Conservation (phyloP, 2,888 invertebrate species). For the Platycnemis pennipes region DNA sequence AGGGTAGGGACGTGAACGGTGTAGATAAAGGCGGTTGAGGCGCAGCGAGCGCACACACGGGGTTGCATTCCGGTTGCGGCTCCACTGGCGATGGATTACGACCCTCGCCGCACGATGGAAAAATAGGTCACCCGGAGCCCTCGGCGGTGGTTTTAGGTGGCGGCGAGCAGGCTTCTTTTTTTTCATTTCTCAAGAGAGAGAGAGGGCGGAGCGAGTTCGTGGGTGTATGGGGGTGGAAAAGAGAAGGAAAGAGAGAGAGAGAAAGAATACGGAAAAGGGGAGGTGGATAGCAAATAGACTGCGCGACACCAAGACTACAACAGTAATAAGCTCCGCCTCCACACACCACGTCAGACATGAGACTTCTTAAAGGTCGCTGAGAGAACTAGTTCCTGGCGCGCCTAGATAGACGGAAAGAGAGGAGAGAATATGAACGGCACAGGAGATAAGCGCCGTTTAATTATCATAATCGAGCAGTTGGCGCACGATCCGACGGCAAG, state of each 20-base stretch:
- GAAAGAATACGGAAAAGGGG: background rate
- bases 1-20: background rate
- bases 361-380: too few species aligned
- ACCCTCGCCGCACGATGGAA: background rate
- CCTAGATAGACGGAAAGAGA: too few species aligned
- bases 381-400: too few species aligned
- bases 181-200: background rate
- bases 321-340: too few species aligned
- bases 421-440: background rate
- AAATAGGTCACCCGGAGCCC: conserved; percentile 10
- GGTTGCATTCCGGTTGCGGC: background rate
- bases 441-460: background rate
- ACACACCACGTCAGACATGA: too few species aligned
- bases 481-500: background rate
- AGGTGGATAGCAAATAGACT: background rate
- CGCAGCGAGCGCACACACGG: background rate
- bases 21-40: background rate
- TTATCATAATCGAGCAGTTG: background rate
- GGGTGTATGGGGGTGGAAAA: background rate
- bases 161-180: background rate
- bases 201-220: background rate
- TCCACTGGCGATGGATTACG: background rate
- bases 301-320: background rate
- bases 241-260: background rate
- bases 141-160: background rate